Percentiles rank a stretch among this genome's conserved stretches.
Conservation (phyloP, 2,797 vertebrate species). For the Nasua narica region DNA sequence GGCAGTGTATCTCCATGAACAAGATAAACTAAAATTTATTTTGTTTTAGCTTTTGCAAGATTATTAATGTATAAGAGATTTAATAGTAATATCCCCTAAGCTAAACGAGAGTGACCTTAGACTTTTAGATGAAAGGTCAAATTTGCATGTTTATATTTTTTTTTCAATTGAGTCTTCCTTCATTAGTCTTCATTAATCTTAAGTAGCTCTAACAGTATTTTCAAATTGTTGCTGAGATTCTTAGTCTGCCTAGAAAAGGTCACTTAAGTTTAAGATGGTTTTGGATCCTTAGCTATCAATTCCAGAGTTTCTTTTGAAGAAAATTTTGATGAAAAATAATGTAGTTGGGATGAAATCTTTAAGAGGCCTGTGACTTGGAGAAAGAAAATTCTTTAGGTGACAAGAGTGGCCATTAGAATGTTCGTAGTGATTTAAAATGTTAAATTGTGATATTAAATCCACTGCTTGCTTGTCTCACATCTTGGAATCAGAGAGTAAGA, state of each 20-base stretch:
- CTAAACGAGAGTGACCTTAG: slow-evolving; percentile 12
- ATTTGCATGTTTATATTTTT: slow-evolving; percentile 43
- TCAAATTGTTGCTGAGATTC: neutral
- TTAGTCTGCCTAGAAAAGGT: neutral
- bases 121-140: slow-evolving; percentile 16
- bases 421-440: neutral
- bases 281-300: neutral
- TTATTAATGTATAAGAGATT: neutral
- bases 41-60: slow-evolving; percentile 23
- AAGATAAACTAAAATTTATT: neutral
- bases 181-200: slow-evolving; percentile 32
- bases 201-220: slow-evolving; percentile 10
- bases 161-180: neutral
- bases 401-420: neutral
- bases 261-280: neutral
- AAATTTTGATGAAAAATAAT: slow-evolving; percentile 30
- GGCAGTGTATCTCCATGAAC: slow-evolving; percentile 1
- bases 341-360: neutral
- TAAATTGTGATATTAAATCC: neutral
- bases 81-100: neutral
- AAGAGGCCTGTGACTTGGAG: neutral
- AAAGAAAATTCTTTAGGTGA: neutral
- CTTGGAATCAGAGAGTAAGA: neutral
- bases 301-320: slow-evolving; percentile 11
- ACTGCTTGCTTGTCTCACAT: neutral